A percentile compares a stretch with the other conserved stretches of the same genome.
Conservation (phyloP, 1,140 invertebrate genomes). For the Mercenaria mercenaria region DNA sequence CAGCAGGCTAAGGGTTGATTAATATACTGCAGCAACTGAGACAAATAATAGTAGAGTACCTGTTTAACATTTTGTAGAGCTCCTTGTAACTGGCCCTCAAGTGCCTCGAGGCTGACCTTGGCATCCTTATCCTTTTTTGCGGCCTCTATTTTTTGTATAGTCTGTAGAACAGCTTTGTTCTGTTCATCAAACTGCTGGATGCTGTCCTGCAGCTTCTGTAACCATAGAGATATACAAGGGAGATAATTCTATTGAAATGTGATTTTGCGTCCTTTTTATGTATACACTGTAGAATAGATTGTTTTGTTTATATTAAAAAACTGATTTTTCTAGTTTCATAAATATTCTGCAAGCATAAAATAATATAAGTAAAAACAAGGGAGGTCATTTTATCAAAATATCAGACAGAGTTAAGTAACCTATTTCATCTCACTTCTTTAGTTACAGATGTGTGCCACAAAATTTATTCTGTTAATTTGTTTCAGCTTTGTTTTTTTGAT, state of each 20-base stretch:
- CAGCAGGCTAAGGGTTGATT: too few species aligned
- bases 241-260: neutral
- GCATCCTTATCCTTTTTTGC: conserved; percentile 74
- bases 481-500: too few species aligned
- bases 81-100: conserved; percentile 68
- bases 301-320: neutral
- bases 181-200: conserved; percentile 70
- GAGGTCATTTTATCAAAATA: too few species aligned
- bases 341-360: too few species aligned
- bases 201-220: conserved; percentile 67
- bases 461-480: too few species aligned
- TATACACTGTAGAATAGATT: neutral
- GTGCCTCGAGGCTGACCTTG: conserved; percentile 69
- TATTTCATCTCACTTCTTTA: too few species aligned
- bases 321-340: too few species aligned
- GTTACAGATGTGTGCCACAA: too few species aligned
- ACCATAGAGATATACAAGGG: neutral
- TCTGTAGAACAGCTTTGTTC: conserved; percentile 60
- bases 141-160: conserved; percentile 70
- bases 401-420: too few species aligned
- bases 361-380: too few species aligned
- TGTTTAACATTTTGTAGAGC: conserved; percentile 67
- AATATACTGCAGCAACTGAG: too few species aligned
- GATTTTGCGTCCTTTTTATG: neutral
- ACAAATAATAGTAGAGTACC: too few species aligned